phyloP scores from a whole-genome alignment of 1,140 invertebrate genomes.

The Drosophila ogumai region DNA sequence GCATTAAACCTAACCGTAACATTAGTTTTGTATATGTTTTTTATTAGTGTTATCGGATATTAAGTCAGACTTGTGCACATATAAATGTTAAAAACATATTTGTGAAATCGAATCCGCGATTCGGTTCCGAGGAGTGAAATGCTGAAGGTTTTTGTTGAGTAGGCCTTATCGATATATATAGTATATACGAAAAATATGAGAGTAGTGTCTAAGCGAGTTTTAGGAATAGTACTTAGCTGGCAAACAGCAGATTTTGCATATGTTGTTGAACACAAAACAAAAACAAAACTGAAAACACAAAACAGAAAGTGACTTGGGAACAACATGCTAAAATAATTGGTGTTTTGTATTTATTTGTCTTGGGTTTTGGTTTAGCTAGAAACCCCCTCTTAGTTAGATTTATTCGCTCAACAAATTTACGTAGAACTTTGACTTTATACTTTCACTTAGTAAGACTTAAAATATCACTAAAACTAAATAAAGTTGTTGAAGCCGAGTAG shows the following conservation, averaged over 20 bases:
- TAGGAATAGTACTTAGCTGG: conserved; percentile 35
- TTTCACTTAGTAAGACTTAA: conserved; percentile 29
- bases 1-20: conserved; percentile 62
- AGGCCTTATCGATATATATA: conserved; percentile 51
- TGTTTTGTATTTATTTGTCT: conserved; percentile 64
- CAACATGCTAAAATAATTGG: conserved; percentile 60
- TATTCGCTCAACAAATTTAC: conserved; percentile 56
- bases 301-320: conserved; percentile 64
- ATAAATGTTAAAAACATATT: conserved; percentile 79
- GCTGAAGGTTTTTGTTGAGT: conserved; percentile 56
- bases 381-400: conserved; percentile 31
- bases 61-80: conserved; percentile 83
- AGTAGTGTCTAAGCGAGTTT: conserved; percentile 22
- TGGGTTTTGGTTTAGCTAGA: conserved; percentile 25
- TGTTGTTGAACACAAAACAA: conserved; percentile 39
- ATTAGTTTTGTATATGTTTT: conserved; percentile 82
- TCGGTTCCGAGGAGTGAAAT: conserved; percentile 21
- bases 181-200: conserved; percentile 7
- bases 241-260: conserved; percentile 22
- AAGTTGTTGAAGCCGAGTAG: conserved; percentile 52
- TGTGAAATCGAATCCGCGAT: conserved; percentile 29
- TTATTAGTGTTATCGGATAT: conserved; percentile 73
- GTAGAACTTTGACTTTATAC: conserved; percentile 33
- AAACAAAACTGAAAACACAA: not conserved
- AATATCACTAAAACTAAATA: conserved; percentile 52